These are phyloP conservation scores for Salticus scenicus DNA, from an alignment of 2,888 invertebrate genomes.

Conservation along the genomic window DNA sequence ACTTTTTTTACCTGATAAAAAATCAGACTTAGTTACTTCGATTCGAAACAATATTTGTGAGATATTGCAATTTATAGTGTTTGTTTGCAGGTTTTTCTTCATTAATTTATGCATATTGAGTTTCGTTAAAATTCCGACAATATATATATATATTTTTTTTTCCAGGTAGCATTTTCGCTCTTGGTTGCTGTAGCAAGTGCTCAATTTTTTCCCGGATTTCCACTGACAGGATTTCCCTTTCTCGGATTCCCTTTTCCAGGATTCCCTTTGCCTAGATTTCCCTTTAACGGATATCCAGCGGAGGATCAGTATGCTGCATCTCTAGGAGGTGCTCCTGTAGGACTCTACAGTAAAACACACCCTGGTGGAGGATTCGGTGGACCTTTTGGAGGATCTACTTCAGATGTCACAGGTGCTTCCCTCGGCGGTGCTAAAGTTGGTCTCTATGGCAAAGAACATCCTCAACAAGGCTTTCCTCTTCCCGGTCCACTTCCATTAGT, in stretches of 20 bases:
- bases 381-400: neutral
- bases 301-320: neutral
- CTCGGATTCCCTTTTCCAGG: too few species aligned
- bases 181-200: neutral
- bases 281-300: too few species aligned
- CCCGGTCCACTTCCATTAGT: neutral
- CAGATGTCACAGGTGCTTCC: neutral
- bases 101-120: too few species aligned
- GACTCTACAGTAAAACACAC: neutral
- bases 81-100: too few species aligned
- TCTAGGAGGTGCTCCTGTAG: neutral
- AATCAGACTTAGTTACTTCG: too few species aligned
- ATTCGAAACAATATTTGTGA: too few species aligned
- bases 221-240: neutral
- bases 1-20: too few species aligned
- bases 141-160: too few species aligned
- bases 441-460: neutral
- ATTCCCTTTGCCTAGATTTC: too few species aligned
- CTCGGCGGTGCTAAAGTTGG: neutral
- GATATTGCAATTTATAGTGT: too few species aligned
- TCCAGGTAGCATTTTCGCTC: neutral
- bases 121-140: too few species aligned
- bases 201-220: neutral
- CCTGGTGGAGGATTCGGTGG: neutral
- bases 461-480: neutral